Base-by-base conservation (phyloP, 2,113 vertebrate species). In the Propithecus coquereli region DNA sequence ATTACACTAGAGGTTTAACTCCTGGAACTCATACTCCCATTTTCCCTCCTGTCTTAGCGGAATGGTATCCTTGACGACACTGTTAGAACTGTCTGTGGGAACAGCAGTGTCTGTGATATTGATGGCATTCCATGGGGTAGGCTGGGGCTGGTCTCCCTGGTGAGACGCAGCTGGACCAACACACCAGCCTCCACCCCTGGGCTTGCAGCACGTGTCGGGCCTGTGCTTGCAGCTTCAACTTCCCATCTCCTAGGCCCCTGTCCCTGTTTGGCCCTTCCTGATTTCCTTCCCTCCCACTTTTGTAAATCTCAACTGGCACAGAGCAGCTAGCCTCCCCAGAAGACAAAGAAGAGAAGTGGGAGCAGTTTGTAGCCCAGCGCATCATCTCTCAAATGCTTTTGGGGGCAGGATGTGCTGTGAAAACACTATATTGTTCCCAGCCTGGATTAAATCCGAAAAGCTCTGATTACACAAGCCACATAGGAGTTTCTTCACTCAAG, bases 61-160 rank as follows among this genome's bases (percentile, higher is more conserved):
- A 90, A 87, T 14, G 45, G 97, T 97, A 89, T 97, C 97, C 97
- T 97, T 97, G 97, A 94, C 77, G 18, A 98, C 40, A 0, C 77
- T 7, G 43, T 91, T 87, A 92, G 84, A 94, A 52, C 95, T 91
- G n/a, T 79, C 70, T 18, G 84, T 59, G 6, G 87, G 70, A 90
- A 52, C 66, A 87, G 87, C 45, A 3, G 86, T 45, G 63, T 90
- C 89, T 97, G 74, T 96, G 90, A 52, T 89, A 83, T 87, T 95
- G 82, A 89, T 91, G 93, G 87, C 94, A 81, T 97, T 97, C 96
- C 86, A 1, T 0, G 1, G 93, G 93, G 93, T 93, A 91, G 79
- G 96, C 95, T 80, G 40, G 88, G 95, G 93, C 94, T 30, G n/a
- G 93, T 88, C 79, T 97, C 93, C 94, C 93, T 11, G 16, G 86